Base-by-base conservation (phyloP, 2,888 invertebrate species). In the Chymomyza procnemis region DNA sequence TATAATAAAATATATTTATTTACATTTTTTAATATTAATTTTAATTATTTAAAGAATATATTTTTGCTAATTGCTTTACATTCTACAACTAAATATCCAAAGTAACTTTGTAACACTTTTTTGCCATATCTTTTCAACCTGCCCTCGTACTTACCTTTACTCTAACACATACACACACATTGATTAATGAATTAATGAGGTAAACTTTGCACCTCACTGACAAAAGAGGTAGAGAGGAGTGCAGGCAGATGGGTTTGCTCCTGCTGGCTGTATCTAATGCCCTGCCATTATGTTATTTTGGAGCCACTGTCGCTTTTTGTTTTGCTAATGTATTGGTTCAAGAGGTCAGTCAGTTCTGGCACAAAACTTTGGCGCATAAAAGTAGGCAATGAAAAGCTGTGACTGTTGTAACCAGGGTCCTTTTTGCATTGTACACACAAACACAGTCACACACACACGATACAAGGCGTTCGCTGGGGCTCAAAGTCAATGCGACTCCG, bases 171-270 rank as follows among this genome's bases (percentile, higher is more conserved):
- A 34, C 83, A 81, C 80, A 85, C 81, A 83, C 83, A 86, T 83
- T 83, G 83, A 83, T 83, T 83, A 83, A 83, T 83, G 83, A 83
- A 83, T 83, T 83, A 83, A 83, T 83, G 83, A 83, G 83, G 76
- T 83, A 83, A 83, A 83, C 83, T 83, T 83, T 83, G 83, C 83
- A 83, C 83, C 86, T 83, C 85, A 83, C 84, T 83, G 83, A 84
- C 83, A 83, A 82, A 79, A 85, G 80, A 78, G 80, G 64, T 50
- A 57, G 57, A 34, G 34, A 9, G 75, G 78, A 70, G 66, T 71
- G 71, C 57, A 67, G 71, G 46, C 54, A 16, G 60, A 9, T 47
- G 46, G 48, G 34, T 30, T 50, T 48, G 26, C 64, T 30, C 48
- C 48, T 22, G 56, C 66, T 64, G 61, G 61, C 70, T 76, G 67